These are phyloP conservation scores for Drosophila ercepeae DNA, from an alignment of 1,140 invertebrate species.

Conservation along the genomic window DNA sequence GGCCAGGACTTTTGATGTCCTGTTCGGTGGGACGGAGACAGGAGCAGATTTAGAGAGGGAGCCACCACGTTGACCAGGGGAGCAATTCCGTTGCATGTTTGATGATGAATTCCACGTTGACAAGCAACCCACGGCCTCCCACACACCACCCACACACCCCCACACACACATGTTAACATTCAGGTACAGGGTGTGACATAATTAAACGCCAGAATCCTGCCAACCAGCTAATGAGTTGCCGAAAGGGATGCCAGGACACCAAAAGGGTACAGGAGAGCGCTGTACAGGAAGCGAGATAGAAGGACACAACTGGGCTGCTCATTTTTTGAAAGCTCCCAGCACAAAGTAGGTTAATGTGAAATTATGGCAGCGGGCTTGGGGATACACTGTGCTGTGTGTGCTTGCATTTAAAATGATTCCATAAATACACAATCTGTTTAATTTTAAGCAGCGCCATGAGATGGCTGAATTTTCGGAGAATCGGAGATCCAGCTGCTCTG, in stretches of 20 bases:
- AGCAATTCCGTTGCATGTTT: slow-evolving; percentile 75
- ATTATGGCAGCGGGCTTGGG: slow-evolving; percentile 45
- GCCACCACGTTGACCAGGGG: slow-evolving; percentile 37
- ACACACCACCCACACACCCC: slow-evolving; percentile 8
- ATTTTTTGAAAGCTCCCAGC: slow-evolving; percentile 18
- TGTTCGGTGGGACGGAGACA: slow-evolving; percentile 24
- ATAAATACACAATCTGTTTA: slow-evolving; percentile 64
- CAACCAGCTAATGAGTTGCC: slow-evolving; percentile 62
- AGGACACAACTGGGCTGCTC: slow-evolving; percentile 16
- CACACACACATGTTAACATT: slow-evolving; percentile 53
- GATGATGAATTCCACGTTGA: slow-evolving; percentile 69
- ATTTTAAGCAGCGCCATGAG: slow-evolving; percentile 18
- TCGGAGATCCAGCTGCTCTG: slow-evolving; percentile 37
- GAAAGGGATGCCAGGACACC: slow-evolving; percentile 5
- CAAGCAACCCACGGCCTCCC: slow-evolving; percentile 1
- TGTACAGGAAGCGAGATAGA: background rate
- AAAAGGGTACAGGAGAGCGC: background rate
- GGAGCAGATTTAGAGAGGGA: background rate
- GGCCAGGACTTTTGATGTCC: slow-evolving; percentile 69
- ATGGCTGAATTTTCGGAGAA: slow-evolving; percentile 28
- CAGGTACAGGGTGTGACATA: slow-evolving; percentile 57
- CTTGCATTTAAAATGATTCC: slow-evolving; percentile 53
- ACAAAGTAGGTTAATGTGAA: slow-evolving; percentile 71
- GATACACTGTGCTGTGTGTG: background rate
- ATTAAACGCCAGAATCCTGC: slow-evolving; percentile 69